Percentiles rank a stretch among this genome's conserved stretches.
Conservation (phyloP, 2,797 vertebrate species). For the Cheirogaleus major region DNA sequence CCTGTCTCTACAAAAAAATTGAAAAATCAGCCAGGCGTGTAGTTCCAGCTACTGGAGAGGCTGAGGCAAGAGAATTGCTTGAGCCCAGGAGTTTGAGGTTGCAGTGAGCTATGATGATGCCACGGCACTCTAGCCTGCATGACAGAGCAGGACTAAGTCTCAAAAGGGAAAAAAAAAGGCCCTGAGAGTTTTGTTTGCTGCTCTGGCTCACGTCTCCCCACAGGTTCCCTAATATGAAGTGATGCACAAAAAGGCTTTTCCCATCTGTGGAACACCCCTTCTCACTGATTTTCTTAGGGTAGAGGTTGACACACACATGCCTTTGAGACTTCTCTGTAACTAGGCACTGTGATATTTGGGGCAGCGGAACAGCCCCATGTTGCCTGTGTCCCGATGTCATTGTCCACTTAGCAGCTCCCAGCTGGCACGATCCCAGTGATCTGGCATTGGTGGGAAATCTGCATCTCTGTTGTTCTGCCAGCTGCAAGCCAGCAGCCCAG, state of each 20-base stretch:
- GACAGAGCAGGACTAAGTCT: background rate
- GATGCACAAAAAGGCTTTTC: background rate
- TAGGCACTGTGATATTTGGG: fast-evolving
- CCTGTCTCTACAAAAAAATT: no score
- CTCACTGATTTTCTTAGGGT: fast-evolving
- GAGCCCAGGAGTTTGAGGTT: background rate
- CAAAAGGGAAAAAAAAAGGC: background rate
- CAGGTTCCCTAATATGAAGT: background rate
- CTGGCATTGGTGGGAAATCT: background rate
- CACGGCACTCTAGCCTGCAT: background rate
- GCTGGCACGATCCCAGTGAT: fast-evolving
- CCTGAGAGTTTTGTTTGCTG: background rate
- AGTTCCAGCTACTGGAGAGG: background rate
- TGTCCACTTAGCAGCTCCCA: fast-evolving
- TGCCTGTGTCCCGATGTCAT: background rate
- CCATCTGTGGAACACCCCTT: fast-evolving
- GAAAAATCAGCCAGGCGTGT: background rate
- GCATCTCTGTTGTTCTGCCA: background rate
- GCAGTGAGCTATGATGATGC: background rate
- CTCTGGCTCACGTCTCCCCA: background rate
- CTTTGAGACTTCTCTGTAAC: background rate
- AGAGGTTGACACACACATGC: background rate
- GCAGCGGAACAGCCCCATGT: fast-evolving
- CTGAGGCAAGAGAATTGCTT: background rate
- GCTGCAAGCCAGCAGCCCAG: fast-evolving